Conservation (phyloP, 2,888 invertebrate genomes). For the Drosophila austrosaltans region DNA sequence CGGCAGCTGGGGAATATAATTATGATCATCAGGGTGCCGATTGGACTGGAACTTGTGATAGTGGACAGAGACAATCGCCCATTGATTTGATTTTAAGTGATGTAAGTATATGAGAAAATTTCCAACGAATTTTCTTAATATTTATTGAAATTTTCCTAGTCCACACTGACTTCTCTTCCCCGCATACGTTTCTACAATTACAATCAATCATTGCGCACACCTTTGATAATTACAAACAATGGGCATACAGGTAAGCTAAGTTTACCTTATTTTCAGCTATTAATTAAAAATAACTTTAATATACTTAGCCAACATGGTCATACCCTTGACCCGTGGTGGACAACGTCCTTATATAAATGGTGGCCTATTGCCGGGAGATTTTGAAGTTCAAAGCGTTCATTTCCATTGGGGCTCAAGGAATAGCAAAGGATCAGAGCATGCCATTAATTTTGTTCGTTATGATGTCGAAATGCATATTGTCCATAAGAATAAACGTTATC, state of each 20-base stretch:
- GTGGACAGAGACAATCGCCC: conserved; percentile 54
- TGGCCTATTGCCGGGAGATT: conserved; percentile 55
- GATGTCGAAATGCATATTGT: conserved; percentile 88
- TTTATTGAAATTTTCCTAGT: conserved; percentile 38
- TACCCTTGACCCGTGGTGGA: conserved; percentile 45
- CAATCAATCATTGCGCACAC: conserved; percentile 85
- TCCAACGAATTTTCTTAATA: no score
- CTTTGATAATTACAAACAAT: conserved; percentile 86
- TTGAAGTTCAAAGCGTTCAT: conserved; percentile 72
- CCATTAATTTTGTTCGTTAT: conserved; percentile 82
- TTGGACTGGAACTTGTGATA: conserved; percentile 54
- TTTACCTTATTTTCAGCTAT: no score
- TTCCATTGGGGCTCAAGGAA: conserved; percentile 90
- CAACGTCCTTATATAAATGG: conserved; percentile 64
- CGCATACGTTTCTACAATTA: conserved; percentile 84
- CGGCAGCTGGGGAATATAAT: conserved; percentile 53
- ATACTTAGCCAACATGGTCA: conserved; percentile 52
- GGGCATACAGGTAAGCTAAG: conserved; percentile 85
- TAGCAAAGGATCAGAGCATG: conserved; percentile 86
- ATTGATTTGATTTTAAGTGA: conserved; percentile 37
- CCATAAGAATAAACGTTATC: conserved; percentile 86
- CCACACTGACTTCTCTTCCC: conserved; percentile 19
- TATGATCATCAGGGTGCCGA: conserved; percentile 61
- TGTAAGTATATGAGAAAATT: conserved; percentile 35
- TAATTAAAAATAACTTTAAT: no score